Percentiles rank a stretch among this genome's conserved stretches.
phyloP scores from a whole-genome alignment of 2,888 invertebrate species.

The Mesopsocus fuscifrons region DNA sequence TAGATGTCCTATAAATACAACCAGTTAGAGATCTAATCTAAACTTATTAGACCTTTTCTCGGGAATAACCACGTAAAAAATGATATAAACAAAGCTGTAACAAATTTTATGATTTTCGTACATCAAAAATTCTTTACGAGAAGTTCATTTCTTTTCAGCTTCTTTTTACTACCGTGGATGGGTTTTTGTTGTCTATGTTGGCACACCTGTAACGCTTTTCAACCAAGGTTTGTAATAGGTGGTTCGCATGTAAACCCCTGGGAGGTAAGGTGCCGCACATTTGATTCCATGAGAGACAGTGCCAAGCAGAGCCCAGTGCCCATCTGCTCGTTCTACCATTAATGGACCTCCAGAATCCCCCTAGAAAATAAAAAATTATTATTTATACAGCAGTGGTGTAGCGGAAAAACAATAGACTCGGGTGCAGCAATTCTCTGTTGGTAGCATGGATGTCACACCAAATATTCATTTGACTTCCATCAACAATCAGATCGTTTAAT shows the following conservation, averaged over 20 bases:
- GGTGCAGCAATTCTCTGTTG: not conserved
- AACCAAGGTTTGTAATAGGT: slow-evolving; percentile 85
- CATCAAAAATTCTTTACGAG: slow-evolving; percentile 1
- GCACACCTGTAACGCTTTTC: slow-evolving; percentile 67
- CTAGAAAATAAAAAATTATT: slow-evolving; percentile 28
- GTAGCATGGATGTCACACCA: too few relatives aligned
- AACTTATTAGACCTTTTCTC: too few relatives aligned
- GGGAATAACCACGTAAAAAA: too few relatives aligned
- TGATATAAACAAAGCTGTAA: too few relatives aligned
- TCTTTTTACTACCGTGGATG: slow-evolving; percentile 1
- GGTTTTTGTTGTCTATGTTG: not conserved
- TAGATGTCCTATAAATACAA: too few relatives aligned
- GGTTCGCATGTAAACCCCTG: slow-evolving; percentile 87
- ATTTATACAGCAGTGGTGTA: not conserved
- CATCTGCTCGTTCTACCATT: slow-evolving; percentile 63
- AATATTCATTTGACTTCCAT: too few relatives aligned
- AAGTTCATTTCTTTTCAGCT: not conserved
- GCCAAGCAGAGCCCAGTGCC: slow-evolving; percentile 72
- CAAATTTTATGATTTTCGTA: too few relatives aligned
- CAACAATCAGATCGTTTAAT: too few relatives aligned
- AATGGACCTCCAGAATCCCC: slow-evolving; percentile 87
- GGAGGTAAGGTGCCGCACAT: slow-evolving; percentile 78
- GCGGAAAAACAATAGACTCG: slow-evolving; percentile 5
- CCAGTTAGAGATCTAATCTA: too few relatives aligned
- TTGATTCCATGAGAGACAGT: slow-evolving; percentile 92